Evolutionary conservation across 2,113 vertebrate genomes (phyloP).

Genomic region (Alexandromys fortis): DNA sequence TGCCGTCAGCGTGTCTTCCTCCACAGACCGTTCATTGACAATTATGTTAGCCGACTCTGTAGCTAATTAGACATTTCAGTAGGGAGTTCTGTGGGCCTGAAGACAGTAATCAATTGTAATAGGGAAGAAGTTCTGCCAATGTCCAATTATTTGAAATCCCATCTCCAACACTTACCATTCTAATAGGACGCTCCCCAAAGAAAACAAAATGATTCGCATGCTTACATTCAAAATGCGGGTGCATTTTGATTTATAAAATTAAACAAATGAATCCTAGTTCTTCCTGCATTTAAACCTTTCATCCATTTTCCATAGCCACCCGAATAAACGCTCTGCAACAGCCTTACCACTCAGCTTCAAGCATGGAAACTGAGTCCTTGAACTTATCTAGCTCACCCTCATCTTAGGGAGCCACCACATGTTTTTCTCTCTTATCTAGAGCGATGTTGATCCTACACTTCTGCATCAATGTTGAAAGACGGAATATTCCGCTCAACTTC

Average conservation of each 20-base stretch:
- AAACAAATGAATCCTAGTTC: background rate
- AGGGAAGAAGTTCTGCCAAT: background rate
- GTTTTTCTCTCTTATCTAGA: background rate
- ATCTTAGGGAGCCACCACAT: background rate
- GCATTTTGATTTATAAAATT: conserved; percentile 8
- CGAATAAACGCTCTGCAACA: background rate
- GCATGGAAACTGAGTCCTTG: background rate
- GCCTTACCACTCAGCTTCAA: background rate
- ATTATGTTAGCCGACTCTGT: background rate
- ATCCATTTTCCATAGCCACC: background rate
- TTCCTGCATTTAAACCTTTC: background rate
- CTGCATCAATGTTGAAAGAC: background rate
- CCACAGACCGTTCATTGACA: background rate
- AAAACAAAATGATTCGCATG: background rate
- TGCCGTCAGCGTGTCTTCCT: background rate
- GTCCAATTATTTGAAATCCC: background rate
- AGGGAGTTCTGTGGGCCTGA: background rate
- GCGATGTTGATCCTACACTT: background rate
- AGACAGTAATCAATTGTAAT: background rate
- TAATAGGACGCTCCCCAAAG: background rate
- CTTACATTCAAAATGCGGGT: background rate
- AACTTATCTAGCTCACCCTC: background rate
- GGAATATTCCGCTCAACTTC: background rate
- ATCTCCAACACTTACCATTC: background rate
- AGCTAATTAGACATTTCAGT: background rate